These are phyloP conservation scores for Belgica antarctica DNA, from an alignment of 2,888 invertebrate species.

Conservation along the genomic window DNA sequence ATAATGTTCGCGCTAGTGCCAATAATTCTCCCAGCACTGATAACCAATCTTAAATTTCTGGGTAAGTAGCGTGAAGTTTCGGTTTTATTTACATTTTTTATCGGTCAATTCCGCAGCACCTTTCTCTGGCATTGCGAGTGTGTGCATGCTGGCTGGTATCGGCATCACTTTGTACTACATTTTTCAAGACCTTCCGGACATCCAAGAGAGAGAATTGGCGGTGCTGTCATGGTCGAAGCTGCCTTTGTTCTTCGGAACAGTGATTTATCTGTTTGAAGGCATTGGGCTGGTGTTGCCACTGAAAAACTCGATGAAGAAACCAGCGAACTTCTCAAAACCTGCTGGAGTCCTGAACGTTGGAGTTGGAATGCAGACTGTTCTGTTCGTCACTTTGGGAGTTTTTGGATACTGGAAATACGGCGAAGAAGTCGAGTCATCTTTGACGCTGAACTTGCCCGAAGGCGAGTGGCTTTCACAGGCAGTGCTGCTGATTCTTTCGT, in stretches of 20 bases:
- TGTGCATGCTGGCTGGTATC: constrained; percentile 72
- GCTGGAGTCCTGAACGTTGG: constrained; percentile 87
- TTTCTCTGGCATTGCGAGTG: constrained; percentile 73
- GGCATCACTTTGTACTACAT: constrained; percentile 75
- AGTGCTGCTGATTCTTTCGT: constrained; percentile 77
- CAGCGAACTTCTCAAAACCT: constrained; percentile 72
- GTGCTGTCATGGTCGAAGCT: constrained; percentile 54
- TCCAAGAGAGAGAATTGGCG: constrained; percentile 55
- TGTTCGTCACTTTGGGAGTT: constrained; percentile 81
- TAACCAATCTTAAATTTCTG: constrained; percentile 72
- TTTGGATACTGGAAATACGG: constrained; percentile 88
- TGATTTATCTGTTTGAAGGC: constrained; percentile 95
- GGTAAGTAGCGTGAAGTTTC: too few relatives aligned
- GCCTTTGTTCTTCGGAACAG: constrained; percentile 95
- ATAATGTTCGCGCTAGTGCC: constrained; percentile 73
- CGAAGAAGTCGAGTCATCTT: constrained; percentile 73
- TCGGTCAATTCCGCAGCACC: too few relatives aligned
- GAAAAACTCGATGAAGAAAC: constrained; percentile 82
- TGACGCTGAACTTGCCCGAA: constrained; percentile 80
- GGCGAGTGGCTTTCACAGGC: constrained; percentile 69
- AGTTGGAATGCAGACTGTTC: constrained; percentile 73
- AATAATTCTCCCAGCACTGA: constrained; percentile 70
- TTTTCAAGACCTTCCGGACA: constrained; percentile 67
- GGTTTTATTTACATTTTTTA: too few relatives aligned
- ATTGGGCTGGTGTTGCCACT: constrained; percentile 70